Evolutionary conservation across 2,797 vertebrate species (phyloP), one percentile per base, ranked within the genome.

Genomic region (Lemur catta): DNA sequence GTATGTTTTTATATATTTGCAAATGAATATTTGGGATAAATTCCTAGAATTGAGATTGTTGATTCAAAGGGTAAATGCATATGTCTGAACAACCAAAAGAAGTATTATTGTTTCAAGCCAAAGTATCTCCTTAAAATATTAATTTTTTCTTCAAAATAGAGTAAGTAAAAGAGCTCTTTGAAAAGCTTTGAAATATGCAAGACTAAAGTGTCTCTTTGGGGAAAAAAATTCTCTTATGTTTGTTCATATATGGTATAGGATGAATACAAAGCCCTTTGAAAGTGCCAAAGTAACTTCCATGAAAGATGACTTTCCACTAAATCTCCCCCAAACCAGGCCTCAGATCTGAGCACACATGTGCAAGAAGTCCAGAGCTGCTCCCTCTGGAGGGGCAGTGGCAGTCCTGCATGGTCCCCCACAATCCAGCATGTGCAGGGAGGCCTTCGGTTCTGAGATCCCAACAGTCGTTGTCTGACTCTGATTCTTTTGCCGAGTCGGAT

Each of bases 401-500:
- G 65, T 13, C 48, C 91, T 55, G 15, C 9, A 1, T 0, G 22
- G 26, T 20, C 63, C 9, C 0, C 14, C 63, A n/a, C 33, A 65
- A 15, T 65, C 33, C 63, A 1, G 6, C 30, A 30, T 0, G 1
- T 8, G 24, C 48, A 0, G 0, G 59, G 52, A 41, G 61, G 12
- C 33, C 14, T 46, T 35, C 0, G 0, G 30, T 14, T 17, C 48
- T 0, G 1, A 12, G 48, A 3, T 18, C 26, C 9, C 0, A 0
- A 95, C 71, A 97, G 75, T 97, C 97, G 0, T 50, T 95, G 0
- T 92, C 89, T 0, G 95, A 91, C 0, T 98, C 97, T 0, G 98
- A 98, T 0, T 99, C 98, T 0, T 98, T 91, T 0, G 98, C 97
- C 3, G 98, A 98, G 43, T 96, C 97, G 0, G 97, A 55, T 0